phyloP scores from a whole-genome alignment of 2,113 vertebrate genomes.

The Urocitellus parryii region DNA sequence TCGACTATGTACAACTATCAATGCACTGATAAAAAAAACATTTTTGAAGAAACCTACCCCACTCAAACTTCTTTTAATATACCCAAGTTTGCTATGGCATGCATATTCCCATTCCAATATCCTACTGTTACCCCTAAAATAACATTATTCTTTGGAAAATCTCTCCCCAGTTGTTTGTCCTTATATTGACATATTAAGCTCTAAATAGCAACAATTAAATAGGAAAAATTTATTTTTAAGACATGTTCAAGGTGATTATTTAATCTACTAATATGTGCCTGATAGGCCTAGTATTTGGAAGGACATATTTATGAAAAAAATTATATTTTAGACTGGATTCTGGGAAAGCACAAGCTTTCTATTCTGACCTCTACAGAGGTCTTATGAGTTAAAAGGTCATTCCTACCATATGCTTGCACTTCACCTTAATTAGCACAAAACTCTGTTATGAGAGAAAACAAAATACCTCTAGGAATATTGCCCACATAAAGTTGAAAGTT shows the following conservation, averaged over 20 bases:
- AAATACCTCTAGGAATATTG: not conserved
- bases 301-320: not conserved
- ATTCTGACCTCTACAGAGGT: not conserved
- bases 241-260: slow-evolving; percentile 44
- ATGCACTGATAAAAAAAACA: no score
- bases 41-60: not conserved
- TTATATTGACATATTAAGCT: not conserved
- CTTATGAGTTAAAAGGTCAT: not conserved
- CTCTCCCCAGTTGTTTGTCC: not conserved
- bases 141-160: not conserved
- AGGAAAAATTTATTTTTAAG: not conserved
- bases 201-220: not conserved
- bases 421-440: not conserved
- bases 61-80: not conserved
- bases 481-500: not conserved
- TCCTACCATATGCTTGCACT: not conserved
- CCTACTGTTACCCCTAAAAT: not conserved
- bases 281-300: not conserved
- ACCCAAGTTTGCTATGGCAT: no score
- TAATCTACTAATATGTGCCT: not conserved
- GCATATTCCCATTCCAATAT: not conserved
- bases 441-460: not conserved
- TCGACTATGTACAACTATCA: no score
- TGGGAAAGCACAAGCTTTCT: not conserved
- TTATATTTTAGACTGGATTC: not conserved